Conservation (phyloP, 2,113 vertebrate species). For the Rhineura floridana region DNA sequence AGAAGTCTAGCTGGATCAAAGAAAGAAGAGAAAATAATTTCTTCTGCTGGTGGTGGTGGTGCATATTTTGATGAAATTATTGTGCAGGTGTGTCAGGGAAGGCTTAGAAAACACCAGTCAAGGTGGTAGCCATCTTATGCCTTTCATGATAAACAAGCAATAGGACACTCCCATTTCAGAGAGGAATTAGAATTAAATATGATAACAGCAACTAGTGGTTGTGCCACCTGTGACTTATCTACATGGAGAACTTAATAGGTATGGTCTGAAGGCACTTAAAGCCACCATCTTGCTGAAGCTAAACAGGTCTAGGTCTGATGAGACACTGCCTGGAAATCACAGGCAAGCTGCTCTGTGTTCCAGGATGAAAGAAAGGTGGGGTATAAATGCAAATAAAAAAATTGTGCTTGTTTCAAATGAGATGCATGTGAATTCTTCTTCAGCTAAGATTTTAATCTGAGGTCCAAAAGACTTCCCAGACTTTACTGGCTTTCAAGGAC, state of each 20-base stretch:
- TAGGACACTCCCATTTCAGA: not conserved
- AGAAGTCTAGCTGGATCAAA: slow-evolving; percentile 76
- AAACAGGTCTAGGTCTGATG: too few species aligned
- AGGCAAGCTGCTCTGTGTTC: too few species aligned
- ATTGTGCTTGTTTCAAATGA: not conserved
- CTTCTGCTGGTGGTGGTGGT: slow-evolving; percentile 62
- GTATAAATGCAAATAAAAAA: too few species aligned
- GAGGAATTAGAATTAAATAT: not conserved
- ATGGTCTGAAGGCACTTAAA: too few species aligned
- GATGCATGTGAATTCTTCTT: not conserved
- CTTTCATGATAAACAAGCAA: not conserved
- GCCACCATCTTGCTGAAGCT: too few species aligned
- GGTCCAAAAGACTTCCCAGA: not conserved
- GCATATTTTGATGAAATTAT: slow-evolving; percentile 68
- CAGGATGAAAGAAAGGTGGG: not conserved
- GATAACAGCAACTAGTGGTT: not conserved
- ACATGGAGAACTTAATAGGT: too few species aligned
- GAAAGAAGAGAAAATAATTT: slow-evolving; percentile 46
- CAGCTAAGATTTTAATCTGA: not conserved
- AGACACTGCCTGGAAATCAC: too few species aligned
- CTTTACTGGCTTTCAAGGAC: not conserved
- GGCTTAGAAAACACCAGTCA: not conserved
- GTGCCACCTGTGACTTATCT: not conserved
- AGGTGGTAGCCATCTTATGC: not conserved
- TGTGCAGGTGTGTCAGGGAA: slow-evolving; percentile 34